Conservation (phyloP, 2,888 invertebrate genomes). For the Gymnoscelis rufifasciata region DNA sequence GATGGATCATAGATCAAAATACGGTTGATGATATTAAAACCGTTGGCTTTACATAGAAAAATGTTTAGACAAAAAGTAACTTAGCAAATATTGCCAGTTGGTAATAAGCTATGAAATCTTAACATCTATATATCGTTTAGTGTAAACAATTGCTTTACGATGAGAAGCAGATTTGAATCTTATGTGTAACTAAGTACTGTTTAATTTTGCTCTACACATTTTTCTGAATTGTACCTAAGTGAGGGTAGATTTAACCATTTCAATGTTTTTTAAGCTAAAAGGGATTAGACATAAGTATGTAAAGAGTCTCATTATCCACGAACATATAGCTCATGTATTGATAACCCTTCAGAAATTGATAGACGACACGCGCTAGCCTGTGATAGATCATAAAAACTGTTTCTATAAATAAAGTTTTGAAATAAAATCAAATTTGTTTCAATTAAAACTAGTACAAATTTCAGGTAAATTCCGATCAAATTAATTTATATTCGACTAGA, state of each 20-base stretch:
- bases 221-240: slow-evolving; percentile 9
- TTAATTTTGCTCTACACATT: too few relatives aligned
- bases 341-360: slow-evolving; percentile 25
- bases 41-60: too few relatives aligned
- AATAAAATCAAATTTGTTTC: slow-evolving; percentile 1
- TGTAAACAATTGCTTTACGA: too few relatives aligned
- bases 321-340: slow-evolving; percentile 4
- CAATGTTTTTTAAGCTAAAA: slow-evolving; percentile 20
- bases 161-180: too few relatives aligned
- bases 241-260: slow-evolving; percentile 8
- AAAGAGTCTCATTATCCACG: slow-evolving; percentile 21
- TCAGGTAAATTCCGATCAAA: too few relatives aligned
- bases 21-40: slow-evolving; percentile 30
- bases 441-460: background rate
- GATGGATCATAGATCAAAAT: slow-evolving; percentile 41
- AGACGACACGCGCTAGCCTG: slow-evolving; percentile 60
- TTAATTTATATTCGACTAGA: too few relatives aligned
- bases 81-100: too few relatives aligned
- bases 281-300: slow-evolving; percentile 23
- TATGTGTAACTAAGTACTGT: background rate
- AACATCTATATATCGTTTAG: too few relatives aligned
- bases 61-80: too few relatives aligned
- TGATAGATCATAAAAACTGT: slow-evolving; percentile 69
- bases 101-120: too few relatives aligned
- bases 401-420: slow-evolving; percentile 58